Conservation (phyloP, 2,113 vertebrate genomes). For the Phocoena phocoena region DNA sequence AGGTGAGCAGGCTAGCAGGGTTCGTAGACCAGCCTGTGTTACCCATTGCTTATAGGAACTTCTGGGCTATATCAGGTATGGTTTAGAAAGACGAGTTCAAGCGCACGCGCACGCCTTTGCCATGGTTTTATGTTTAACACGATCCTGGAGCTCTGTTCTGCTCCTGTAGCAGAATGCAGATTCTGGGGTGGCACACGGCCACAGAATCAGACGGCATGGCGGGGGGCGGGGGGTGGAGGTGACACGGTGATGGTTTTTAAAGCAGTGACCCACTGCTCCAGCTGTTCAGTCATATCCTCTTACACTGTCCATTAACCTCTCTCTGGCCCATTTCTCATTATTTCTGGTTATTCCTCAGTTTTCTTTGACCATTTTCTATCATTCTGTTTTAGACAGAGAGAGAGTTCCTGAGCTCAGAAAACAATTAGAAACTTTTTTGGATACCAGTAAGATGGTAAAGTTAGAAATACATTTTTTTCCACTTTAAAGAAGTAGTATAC, state of each 20-base stretch:
- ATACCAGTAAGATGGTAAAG: too few relatives aligned
- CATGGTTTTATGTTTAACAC: fast-evolving
- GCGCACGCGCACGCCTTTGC: fast-evolving
- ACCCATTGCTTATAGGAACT: fast-evolving
- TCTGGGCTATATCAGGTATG: fast-evolving
- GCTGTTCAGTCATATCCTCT: too few relatives aligned
- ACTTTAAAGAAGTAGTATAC: not conserved
- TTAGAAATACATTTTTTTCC: not conserved
- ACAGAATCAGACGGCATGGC: fast-evolving
- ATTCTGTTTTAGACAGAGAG: not conserved
- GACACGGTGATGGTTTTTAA: too few relatives aligned
- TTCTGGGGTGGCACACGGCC: fast-evolving
- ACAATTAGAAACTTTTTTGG: not conserved
- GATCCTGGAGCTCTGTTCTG: not conserved
- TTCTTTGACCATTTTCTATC: not conserved
- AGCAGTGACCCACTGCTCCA: fast-evolving
- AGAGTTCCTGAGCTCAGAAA: not conserved
- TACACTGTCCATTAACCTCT: fast-evolving
- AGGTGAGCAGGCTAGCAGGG: not conserved
- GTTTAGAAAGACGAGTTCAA: too few relatives aligned
- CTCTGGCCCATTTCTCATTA: not conserved
- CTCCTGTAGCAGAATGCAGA: not conserved
- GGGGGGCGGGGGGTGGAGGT: too few relatives aligned
- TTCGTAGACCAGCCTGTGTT: not conserved
- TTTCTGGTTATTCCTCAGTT: not conserved